phyloP scores from a whole-genome alignment of 2,888 invertebrate species.

The Hydrotaea cyrtoneurina region DNA sequence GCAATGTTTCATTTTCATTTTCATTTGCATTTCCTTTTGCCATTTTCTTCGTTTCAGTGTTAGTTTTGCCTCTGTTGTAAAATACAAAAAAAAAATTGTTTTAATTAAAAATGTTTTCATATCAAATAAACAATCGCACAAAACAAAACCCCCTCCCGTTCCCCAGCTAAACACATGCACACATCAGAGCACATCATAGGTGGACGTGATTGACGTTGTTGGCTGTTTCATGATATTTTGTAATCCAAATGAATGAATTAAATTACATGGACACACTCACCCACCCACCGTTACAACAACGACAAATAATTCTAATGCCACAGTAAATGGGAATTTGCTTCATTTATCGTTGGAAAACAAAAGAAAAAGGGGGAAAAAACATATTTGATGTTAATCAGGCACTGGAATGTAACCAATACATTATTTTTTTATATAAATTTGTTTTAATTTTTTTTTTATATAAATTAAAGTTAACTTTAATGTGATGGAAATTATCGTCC shows the following conservation, averaged over 20 bases:
- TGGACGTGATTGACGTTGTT: conserved; percentile 9
- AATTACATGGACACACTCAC: conserved; percentile 24
- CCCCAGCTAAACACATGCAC: neutral
- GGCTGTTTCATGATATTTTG: conserved; percentile 7
- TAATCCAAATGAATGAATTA: conserved; percentile 5
- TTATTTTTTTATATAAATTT: neutral
- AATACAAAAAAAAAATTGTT: conserved; percentile 21
- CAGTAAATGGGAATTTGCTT: conserved; percentile 59
- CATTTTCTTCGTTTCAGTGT: neutral
- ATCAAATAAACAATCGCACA: conserved; percentile 27
- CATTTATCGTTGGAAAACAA: conserved; percentile 11
- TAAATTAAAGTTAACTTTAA: neutral
- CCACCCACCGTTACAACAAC: neutral
- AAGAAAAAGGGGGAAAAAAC: neutral
- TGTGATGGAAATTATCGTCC: neutral
- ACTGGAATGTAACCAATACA: neutral
- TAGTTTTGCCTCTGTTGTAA: neutral
- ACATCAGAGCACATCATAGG: neutral
- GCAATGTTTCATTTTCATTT: conserved; percentile 11
- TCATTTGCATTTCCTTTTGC: neutral
- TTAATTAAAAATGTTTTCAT: conserved; percentile 38
- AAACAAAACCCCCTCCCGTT: conserved; percentile 3
- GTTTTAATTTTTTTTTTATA: neutral
- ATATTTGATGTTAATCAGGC: conserved; percentile 26
- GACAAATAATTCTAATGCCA: neutral